phyloP scores from a whole-genome alignment of 1,140 invertebrate species.

The Brachionus rubens region DNA sequence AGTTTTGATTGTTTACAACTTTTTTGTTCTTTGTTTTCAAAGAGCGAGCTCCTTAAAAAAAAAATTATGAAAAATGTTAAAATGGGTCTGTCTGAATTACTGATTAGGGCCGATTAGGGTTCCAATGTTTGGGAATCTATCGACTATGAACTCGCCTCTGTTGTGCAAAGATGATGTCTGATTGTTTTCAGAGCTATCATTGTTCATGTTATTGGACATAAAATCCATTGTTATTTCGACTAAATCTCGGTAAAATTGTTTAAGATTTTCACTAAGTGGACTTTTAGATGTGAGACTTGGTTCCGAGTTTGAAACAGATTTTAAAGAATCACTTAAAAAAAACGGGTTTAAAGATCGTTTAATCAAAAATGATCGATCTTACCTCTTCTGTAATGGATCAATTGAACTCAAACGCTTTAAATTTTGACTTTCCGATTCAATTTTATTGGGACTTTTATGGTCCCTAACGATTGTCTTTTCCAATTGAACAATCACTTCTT shows the following conservation, averaged over 20 bases:
- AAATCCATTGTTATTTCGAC: conserved; percentile 44
- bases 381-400: not conserved
- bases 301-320: not conserved
- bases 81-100: no score
- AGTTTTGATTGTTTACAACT: not conserved
- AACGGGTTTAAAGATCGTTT: not conserved
- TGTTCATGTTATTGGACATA: conserved; percentile 38
- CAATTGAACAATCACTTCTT: conserved; percentile 35
- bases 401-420: not conserved
- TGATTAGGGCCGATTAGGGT: not conserved
- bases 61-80: not conserved
- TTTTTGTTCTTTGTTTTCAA: conserved; percentile 41
- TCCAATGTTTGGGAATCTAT: conserved; percentile 14
- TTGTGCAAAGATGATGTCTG: conserved; percentile 8
- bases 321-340: not conserved
- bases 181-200: not conserved
- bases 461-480: not conserved
- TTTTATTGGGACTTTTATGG: conserved; percentile 13
- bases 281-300: not conserved
- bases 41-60: not conserved
- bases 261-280: conserved; percentile 7
- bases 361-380: no score
- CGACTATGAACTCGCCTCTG: not conserved
- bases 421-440: not conserved
- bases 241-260: not conserved